Evolutionary conservation across 2,797 vertebrate species (phyloP).

Genomic region (Cyclopterus lumpus): DNA sequence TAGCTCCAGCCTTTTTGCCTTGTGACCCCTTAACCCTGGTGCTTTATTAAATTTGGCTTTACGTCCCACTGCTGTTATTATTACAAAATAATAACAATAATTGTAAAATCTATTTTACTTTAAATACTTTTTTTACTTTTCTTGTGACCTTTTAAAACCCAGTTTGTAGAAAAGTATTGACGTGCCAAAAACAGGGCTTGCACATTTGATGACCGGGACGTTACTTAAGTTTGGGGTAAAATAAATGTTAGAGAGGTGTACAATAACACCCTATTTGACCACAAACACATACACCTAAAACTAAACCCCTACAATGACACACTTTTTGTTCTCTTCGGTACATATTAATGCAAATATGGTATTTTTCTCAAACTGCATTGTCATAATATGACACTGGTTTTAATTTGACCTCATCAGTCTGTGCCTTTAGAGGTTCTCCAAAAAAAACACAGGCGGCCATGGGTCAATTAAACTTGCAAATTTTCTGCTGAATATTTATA

Average conservation of each 20-base stretch:
- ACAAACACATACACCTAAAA: constrained; percentile 3
- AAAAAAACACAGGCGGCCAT: neutral
- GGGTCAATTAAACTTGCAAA: neutral
- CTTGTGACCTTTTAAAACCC: constrained; percentile 10
- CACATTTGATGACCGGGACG: neutral
- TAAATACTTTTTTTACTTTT: neutral
- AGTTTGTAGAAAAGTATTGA: neutral
- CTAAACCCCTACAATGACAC: neutral
- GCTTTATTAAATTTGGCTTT: neutral
- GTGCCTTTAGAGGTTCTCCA: neutral
- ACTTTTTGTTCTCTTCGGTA: neutral
- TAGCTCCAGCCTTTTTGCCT: neutral
- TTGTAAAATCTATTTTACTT: constrained; percentile 6
- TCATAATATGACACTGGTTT: neutral
- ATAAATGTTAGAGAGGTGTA: neutral
- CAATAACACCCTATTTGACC: neutral
- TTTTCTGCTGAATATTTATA: constrained; percentile 21
- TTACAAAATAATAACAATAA: neutral
- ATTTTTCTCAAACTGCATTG: neutral
- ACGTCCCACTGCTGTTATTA: neutral
- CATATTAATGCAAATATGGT: neutral
- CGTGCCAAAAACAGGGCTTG: neutral
- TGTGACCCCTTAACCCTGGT: neutral
- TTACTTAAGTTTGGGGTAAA: neutral
- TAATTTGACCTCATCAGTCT: neutral